Evolutionary conservation across 2,113 vertebrate species (phyloP).

Genomic region (Kryptolebias marmoratus): DNA sequence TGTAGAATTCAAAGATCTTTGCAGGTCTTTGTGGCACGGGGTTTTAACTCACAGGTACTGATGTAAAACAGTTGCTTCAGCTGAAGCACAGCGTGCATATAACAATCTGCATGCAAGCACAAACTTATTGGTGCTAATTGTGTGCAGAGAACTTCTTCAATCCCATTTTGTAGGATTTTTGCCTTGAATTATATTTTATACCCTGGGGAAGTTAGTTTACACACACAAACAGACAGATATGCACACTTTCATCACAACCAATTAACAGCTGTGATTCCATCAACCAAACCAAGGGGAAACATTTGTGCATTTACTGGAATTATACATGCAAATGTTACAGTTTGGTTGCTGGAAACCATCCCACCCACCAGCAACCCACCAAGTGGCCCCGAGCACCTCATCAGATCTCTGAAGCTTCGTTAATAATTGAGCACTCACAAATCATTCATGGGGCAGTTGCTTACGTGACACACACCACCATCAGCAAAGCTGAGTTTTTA

Average conservation of each 20-base stretch:
- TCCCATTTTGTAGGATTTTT: conserved; percentile 51
- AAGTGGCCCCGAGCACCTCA: conserved; percentile 49
- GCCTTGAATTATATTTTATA: conserved; percentile 39
- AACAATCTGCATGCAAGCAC: conserved; percentile 53
- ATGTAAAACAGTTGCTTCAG: conserved; percentile 65
- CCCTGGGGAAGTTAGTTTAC: conserved; percentile 31
- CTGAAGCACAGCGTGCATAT: conserved; percentile 30
- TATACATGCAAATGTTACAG: conserved; percentile 19
- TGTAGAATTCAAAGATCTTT: conserved; percentile 22
- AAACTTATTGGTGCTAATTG: conserved; percentile 52
- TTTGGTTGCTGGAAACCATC: conserved; percentile 34
- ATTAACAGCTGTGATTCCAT: conserved; percentile 53
- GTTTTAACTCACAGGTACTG: conserved; percentile 52
- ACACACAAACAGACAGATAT: conserved; percentile 6
- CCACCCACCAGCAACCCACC: conserved; percentile 17
- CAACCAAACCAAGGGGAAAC: conserved; percentile 46
- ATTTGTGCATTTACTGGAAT: conserved; percentile 43
- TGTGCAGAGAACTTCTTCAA: conserved; percentile 63
- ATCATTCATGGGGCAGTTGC: conserved; percentile 72
- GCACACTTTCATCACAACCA: conserved; percentile 31
- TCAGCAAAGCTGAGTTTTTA: conserved; percentile 18
- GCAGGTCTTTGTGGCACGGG: conserved; percentile 34
- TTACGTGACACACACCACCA: conserved; percentile 13
- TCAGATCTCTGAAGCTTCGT: conserved; percentile 67
- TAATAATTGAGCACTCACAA: conserved; percentile 72